phyloP scores from a whole-genome alignment of 2,113 vertebrate genomes.

The Rhinichthys klamathensis region DNA sequence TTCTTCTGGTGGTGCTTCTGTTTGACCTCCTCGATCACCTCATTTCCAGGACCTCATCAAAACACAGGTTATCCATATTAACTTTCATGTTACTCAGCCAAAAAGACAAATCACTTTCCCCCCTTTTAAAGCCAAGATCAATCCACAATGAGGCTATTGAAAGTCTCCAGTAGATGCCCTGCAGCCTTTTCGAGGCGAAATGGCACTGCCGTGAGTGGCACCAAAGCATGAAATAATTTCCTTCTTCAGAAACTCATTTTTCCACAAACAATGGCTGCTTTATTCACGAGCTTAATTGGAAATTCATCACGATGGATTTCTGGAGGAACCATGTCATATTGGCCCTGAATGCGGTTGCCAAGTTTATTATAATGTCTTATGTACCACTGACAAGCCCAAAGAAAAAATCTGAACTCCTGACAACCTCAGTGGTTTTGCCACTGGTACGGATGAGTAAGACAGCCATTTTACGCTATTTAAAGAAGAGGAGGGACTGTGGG shows the following conservation, averaged over 20 bases:
- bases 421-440: neutral
- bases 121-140: slow-evolving; percentile 34
- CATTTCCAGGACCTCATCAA: slow-evolving; percentile 80
- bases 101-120: slow-evolving; percentile 16
- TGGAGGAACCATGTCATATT: slow-evolving; percentile 40
- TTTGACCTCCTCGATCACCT: slow-evolving; percentile 85
- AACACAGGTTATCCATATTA: slow-evolving; percentile 67
- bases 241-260: slow-evolving; percentile 55
- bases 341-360: slow-evolving; percentile 12
- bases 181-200: slow-evolving; percentile 43
- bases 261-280: slow-evolving; percentile 63
- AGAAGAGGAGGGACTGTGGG: neutral
- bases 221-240: slow-evolving; percentile 41
- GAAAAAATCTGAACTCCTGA: slow-evolving; percentile 26
- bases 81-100: slow-evolving; percentile 62
- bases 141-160: slow-evolving; percentile 42
- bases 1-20: slow-evolving; percentile 80
- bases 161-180: slow-evolving; percentile 40
- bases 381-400: neutral
- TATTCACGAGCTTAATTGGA: slow-evolving; percentile 66
- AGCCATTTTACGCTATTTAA: neutral
- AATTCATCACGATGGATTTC: slow-evolving; percentile 51
- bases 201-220: slow-evolving; percentile 48
- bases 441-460: neutral
- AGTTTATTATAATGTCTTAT: slow-evolving; percentile 30